Evolutionary conservation across 2,797 vertebrate genomes (phyloP), one percentile per base, ranked within the genome.

Genomic region (Masticophis lateralis): DNA sequence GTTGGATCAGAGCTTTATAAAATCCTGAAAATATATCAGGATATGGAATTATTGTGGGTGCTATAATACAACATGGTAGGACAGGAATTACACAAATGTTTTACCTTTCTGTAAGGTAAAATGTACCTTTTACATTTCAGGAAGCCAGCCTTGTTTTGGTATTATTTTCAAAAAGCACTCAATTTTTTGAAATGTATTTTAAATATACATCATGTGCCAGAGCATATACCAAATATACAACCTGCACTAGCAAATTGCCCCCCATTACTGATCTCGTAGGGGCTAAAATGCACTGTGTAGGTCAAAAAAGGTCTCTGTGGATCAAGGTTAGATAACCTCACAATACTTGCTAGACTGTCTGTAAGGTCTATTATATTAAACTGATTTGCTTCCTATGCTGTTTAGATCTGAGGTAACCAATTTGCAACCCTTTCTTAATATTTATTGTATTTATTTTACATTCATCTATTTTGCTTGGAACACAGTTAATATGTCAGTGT

Each of bases 101-200:
- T 51, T 1, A 47, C 69, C 86, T 2, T 14, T 53, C 93, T 91
- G 2, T 37, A 37, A 74, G 66, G 32, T 9, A 20, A 74, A 74
- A 74, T 74, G 16, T 74, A 37, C 69, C 3, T 20, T 74, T 91
- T 94, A 93, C 88, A 6, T 94, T 56, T 94, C 91, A 88, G 61
- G 83, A 95, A 94, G 91, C 37, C 37, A 95, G 94, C 51, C 43
- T 90, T 55, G 10, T 59, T 25, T 3, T 2, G 6, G 0, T 0
- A 47, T 59, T 56, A 91, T 93, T 90, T 47, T 92, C 92, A 96
- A 94, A 97, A 96, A 97, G 94, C 91, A 95, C 92, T 94, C 92
- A 93, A 93, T 2, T 95, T 66, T 91, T 95, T 89, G 43, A 97
- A 97, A 93, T 94, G 94, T 93, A 96, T 93, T 93, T 91, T 69